Conservation (phyloP, 2,888 invertebrate species). For the Hetaerina titia region DNA sequence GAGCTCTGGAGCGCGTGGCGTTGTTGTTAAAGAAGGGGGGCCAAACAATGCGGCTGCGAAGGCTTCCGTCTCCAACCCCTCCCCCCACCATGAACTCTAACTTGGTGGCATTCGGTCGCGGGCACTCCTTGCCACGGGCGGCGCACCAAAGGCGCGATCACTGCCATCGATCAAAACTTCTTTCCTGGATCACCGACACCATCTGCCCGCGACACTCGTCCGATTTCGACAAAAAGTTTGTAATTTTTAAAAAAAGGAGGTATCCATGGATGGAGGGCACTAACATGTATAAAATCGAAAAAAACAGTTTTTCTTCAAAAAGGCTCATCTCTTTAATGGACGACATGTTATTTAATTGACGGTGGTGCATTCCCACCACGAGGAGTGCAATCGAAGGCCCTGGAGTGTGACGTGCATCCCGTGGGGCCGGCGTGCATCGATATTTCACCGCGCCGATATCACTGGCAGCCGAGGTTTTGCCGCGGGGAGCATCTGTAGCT, state of each 20-base stretch:
- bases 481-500: background rate
- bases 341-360: background rate
- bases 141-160: no score
- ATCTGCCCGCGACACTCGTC: background rate
- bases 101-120: no score
- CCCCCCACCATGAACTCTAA: no score
- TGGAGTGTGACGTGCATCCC: background rate
- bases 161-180: background rate
- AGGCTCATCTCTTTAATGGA: background rate
- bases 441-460: background rate
- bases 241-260: background rate
- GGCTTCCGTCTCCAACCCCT: no score
- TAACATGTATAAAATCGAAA: background rate
- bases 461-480: background rate
- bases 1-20: no score
- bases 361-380: background rate
- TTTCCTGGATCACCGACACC: background rate
- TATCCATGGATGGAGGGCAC: background rate
- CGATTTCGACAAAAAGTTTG: background rate
- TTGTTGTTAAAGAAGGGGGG: no score
- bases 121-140: no score
- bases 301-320: background rate
- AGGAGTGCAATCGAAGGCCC: background rate
- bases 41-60: no score
- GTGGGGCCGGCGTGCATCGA: background rate